Evolutionary conservation across 2,888 invertebrate genomes (phyloP), one percentile per base, ranked within the genome.

Genomic region (Macrosiphum euphorbiae): DNA sequence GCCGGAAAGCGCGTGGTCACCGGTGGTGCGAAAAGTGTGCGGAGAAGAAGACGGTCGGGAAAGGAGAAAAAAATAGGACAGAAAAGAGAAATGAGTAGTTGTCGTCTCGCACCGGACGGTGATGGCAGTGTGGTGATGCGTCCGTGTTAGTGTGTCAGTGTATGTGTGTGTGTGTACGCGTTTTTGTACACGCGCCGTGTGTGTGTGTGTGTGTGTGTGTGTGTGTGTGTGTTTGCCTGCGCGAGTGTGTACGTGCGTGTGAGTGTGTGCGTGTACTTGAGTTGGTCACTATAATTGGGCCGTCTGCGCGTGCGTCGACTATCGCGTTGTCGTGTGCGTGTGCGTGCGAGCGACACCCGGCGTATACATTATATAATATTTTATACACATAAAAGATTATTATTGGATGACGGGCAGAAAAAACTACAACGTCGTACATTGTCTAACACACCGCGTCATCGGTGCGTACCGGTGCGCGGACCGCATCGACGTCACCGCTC

Each of bases 381-480:
- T 7, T 8, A 20, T 35, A 86, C 26, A 5, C 11, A 47, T 44
- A 47, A 86, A 7, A 86, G 86, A 86, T 47, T 47, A 47, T 28
- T 44, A 86, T 47, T 78, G 78, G 86, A 86, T 47, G 86, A 86
- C 86, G 44, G 44, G 85, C n/a, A 35, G 52, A 88, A 88, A 88
- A 88, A 88, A n/a, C 26, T 4, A 52, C n/a, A 88, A 88, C 52
- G 88, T 41, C 35, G 55, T 52, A 41, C 55, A 28, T 47, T 44
- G 47, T 86, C 44, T 47, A 3, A 7, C 47, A n/a, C 28, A 47
- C 4, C 86, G 86, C 47, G 86, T 47, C 86, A 28, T 86, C 44
- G 86, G 55, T 52, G 50, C 52, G 88, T 35, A 88, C 26, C 88
- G 52, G 47, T 50, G 86, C n/a, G 86, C 86, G 44, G 44, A 85